These are phyloP conservation scores for Acleris cristana DNA, from an alignment of 2,888 invertebrate genomes.

Conservation along the genomic window DNA sequence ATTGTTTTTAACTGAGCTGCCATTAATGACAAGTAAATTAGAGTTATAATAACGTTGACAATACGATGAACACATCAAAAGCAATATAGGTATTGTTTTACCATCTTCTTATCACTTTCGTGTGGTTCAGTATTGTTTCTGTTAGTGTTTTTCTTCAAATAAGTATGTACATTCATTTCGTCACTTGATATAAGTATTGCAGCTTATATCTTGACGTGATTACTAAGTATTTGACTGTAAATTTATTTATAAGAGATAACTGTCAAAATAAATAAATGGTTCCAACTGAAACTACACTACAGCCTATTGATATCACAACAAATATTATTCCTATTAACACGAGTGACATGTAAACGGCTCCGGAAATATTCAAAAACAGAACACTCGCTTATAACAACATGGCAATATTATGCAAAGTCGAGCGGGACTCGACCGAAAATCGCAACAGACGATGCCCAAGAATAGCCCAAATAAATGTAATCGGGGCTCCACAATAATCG, in stretches of 20 bases:
- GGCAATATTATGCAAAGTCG: slow-evolving; percentile 55
- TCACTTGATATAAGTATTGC: neutral
- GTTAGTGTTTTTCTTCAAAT: neutral
- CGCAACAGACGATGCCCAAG: slow-evolving; percentile 49
- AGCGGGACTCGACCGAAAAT: slow-evolving; percentile 45
- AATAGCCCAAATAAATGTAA: slow-evolving; percentile 77
- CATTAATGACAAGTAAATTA: no score
- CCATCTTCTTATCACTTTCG: no score
- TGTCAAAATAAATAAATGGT: no score
- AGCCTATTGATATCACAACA: no score
- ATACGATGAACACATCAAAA: neutral
- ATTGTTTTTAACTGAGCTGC: no score
- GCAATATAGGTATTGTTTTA: no score
- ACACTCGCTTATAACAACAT: slow-evolving; percentile 38
- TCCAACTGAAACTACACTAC: no score
- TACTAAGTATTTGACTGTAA: no score
- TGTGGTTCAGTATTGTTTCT: no score
- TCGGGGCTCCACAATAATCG: slow-evolving; percentile 77
- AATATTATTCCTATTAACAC: neutral
- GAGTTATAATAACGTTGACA: no score
- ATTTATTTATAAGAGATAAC: no score
- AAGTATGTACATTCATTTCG: neutral
- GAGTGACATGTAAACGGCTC: neutral
- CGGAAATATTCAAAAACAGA: slow-evolving; percentile 18
- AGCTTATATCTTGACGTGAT: no score